Evolutionary conservation across 1,140 invertebrate genomes (phyloP).

Genomic region (Hermatobates lingyangjiaoensis): DNA sequence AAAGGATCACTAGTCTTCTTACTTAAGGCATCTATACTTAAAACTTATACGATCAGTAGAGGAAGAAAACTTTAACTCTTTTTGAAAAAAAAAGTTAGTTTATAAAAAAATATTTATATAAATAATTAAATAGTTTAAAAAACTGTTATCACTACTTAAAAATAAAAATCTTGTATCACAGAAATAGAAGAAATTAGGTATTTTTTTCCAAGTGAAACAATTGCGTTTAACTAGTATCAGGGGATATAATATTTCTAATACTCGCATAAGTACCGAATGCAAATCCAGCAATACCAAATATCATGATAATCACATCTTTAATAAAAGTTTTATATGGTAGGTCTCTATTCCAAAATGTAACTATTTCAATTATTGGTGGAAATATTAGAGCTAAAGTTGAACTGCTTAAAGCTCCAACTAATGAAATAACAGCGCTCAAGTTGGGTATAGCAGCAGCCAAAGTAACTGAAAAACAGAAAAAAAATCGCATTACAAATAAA

Average conservation of each 20-base stretch:
- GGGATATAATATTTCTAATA: conserved; percentile 36
- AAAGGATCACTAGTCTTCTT: no score
- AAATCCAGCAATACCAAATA: conserved; percentile 57
- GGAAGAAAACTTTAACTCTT: no score
- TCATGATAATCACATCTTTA: conserved; percentile 49
- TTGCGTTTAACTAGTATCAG: no score
- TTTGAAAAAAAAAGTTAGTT: no score
- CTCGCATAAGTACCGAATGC: conserved; percentile 60
- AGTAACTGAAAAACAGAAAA: conserved; percentile 38
- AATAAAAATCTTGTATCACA: no score
- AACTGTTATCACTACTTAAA: no score
- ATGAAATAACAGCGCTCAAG: conserved; percentile 70
- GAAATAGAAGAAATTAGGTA: no score
- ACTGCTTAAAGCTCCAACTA: conserved; percentile 78
- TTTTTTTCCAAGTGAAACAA: no score
- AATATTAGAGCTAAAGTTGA: conserved; percentile 77
- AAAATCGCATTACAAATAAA: not conserved
- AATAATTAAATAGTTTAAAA: no score
- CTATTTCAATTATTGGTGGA: conserved; percentile 76
- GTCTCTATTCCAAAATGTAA: conserved; percentile 49
- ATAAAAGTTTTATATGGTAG: conserved; percentile 39
- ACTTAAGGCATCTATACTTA: no score
- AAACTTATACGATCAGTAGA: no score
- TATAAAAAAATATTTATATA: no score
- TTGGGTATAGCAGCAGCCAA: conserved; percentile 69